A percentile compares a stretch with the other conserved stretches of the same genome.
Evolutionary conservation across 1,140 invertebrate genomes (phyloP).

Genomic region (Brachionus paranguensis): DNA sequence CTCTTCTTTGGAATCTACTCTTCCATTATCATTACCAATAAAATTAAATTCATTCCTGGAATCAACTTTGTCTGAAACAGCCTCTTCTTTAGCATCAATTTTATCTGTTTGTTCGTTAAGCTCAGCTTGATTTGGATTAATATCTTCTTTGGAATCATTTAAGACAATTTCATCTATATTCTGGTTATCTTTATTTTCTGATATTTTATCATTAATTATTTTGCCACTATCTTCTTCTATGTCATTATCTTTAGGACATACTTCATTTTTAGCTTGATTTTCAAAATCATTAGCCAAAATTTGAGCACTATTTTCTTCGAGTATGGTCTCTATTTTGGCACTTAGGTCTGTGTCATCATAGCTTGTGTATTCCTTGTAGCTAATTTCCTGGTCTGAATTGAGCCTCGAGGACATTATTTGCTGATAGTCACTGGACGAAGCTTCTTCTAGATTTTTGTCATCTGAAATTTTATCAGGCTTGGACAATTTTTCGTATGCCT

Average conservation of each 20-base stretch:
- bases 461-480: not conserved
- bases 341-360: not conserved
- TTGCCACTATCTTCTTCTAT: not conserved
- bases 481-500: not conserved
- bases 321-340: not conserved
- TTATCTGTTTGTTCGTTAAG: not conserved
- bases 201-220: not conserved
- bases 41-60: not conserved
- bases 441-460: not conserved
- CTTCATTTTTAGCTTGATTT: not conserved
- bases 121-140: not conserved
- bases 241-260: not conserved
- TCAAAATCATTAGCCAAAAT: not conserved
- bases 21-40: not conserved
- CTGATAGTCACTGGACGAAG: not conserved
- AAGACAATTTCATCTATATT: not conserved
- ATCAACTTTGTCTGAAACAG: not conserved
- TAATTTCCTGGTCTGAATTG: not conserved
- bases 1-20: not conserved
- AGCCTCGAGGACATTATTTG: not conserved
- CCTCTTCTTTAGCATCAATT: not conserved
- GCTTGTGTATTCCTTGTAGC: not conserved
- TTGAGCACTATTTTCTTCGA: not conserved
- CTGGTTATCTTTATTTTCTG: not conserved
- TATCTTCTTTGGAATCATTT: not conserved